Base-by-base conservation (phyloP, 2,888 invertebrate species). In the Drosophila mimetica region DNA sequence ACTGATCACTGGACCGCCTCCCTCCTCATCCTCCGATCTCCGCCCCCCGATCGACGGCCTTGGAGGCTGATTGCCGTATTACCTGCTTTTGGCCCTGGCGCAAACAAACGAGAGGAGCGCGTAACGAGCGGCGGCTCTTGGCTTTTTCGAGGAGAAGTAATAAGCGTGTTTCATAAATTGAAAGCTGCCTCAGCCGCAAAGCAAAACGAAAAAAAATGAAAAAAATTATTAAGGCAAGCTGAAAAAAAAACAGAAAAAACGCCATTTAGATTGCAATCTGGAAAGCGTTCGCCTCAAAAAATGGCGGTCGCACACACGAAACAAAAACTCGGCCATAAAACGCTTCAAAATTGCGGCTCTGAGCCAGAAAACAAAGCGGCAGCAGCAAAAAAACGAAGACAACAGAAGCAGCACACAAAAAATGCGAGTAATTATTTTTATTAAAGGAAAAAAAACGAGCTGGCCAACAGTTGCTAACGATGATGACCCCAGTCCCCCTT, bases 111-210 rank as follows among this genome's bases (percentile, higher is more conserved):
- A 71, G 76, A 69, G 67, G 66, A 74, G 63, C 65, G 75, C 70
- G 42, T 61, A 71, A 69, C 61, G 71, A 71, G 75, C 58, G 60
- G 25, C 71, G 42, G 50, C 37, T 39, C 39, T 57, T 39, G 28
- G 47, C 28, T n/a, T 52, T 53, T 52, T 18, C 6, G 63, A 42
- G 46, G 50, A 32, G 54, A 36, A 46, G 82, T 79, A 81, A 71
- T 75, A 69, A 82, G 86, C 79, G 77, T 76, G 83, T 82, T 82
- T 85, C 79, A 85, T 82, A 82, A 82, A 82, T 77, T 85, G 77
- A 82, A 82, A 85, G 86, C 83, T 84, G 71, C 53, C 20, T 7
- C 7, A 20, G 75, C 75, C 30, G 46, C 48, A 36, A 67, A 54
- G 16, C 34, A 37, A 36, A 47, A 66, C 58, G 36, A 50, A 54